Evolutionary conservation across 2,888 invertebrate species (phyloP).

Genomic region (Ethmia dodecea): DNA sequence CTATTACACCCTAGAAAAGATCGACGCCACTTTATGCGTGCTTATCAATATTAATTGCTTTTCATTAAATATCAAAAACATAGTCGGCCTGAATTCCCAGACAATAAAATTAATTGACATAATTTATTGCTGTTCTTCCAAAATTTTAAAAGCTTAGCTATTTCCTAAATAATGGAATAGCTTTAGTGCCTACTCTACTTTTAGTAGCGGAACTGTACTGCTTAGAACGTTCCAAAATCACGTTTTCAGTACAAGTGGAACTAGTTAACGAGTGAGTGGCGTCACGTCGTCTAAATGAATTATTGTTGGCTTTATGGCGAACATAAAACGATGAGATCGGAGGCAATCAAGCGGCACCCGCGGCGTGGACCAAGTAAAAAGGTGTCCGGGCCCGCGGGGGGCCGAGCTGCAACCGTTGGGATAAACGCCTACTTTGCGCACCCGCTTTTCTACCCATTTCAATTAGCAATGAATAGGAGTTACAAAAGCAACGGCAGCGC

Average conservation of each 20-base stretch:
- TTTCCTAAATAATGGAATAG: too few species aligned
- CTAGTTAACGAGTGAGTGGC: conserved; percentile 74
- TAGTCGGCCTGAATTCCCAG: too few species aligned
- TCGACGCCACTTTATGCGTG: too few species aligned
- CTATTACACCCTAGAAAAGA: too few species aligned
- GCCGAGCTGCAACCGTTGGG: conserved; percentile 53
- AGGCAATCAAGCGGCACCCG: conserved; percentile 76
- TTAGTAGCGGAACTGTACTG: conserved; percentile 30
- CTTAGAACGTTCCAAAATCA: conserved; percentile 32
- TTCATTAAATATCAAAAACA: too few species aligned
- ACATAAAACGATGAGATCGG: conserved; percentile 75
- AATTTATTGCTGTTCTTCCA: too few species aligned
- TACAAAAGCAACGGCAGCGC: conserved; percentile 45
- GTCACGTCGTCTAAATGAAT: conserved; percentile 77
- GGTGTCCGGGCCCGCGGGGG: conserved; percentile 65
- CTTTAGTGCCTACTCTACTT: too few species aligned
- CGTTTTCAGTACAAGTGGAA: conserved; percentile 47
- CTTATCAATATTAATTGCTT: too few species aligned
- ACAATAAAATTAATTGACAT: too few species aligned
- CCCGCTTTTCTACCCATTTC: conserved; percentile 61
- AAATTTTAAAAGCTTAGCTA: too few species aligned
- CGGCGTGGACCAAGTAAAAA: conserved; percentile 67
- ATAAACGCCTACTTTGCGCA: conserved; percentile 62
- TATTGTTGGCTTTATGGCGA: conserved; percentile 76
- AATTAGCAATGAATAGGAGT: conserved; percentile 67